Conservation (phyloP, 2,113 vertebrate genomes). For the Micronycteris hirsuta region DNA sequence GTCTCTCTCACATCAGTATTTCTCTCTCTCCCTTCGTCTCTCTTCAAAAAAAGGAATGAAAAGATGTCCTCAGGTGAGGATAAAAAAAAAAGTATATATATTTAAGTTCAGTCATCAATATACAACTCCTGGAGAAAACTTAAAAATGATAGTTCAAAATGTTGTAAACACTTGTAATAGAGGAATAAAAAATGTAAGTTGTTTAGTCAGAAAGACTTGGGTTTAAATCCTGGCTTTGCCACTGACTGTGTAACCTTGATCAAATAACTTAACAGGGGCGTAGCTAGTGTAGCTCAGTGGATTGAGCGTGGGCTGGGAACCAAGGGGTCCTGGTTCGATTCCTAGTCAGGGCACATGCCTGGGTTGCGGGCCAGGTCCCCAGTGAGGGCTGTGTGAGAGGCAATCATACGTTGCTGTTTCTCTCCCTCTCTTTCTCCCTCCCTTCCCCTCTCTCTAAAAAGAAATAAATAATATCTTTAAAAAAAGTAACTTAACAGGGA, state of each 20-base stretch:
- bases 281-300: no score
- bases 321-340: no score
- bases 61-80: no score
- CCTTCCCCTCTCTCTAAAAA: no score
- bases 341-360: no score
- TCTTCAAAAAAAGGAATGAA: neutral
- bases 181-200: neutral
- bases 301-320: no score
- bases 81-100: neutral
- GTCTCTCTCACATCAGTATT: neutral
- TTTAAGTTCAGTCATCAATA: neutral
- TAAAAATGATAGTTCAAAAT: neutral
- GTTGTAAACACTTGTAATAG: neutral
- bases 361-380: no score
- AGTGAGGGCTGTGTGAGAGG: no score
- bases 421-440: no score
- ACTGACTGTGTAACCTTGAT: neutral
- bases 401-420: no score
- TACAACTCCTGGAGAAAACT: neutral
- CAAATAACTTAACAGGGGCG: neutral
- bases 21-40: neutral
- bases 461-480: no score
- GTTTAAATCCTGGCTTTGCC: neutral
- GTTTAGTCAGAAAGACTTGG: neutral
- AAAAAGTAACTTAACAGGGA: neutral